Evolutionary conservation across 2,797 vertebrate genomes (phyloP), one percentile per base, ranked within the genome.

Genomic region (Tarsius wallacei): DNA sequence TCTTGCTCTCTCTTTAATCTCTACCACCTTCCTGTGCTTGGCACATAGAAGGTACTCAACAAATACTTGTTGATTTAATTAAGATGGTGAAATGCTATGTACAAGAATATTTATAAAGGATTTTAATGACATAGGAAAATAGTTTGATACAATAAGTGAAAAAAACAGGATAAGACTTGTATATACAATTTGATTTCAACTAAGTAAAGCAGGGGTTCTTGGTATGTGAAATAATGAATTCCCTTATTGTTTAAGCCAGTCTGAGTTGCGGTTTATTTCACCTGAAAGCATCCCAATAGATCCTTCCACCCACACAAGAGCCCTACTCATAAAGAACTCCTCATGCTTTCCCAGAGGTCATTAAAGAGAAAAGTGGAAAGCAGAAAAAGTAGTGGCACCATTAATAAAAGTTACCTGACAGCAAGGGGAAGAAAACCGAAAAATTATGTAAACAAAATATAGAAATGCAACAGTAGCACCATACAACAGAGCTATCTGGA

Each of bases 81-180:
- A 94, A 74, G 66, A 53, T 12, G 42, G 31, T 70, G 73, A 96
- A 93, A 87, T 8, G 4, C 21, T 77, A n/a, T 28, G 6, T 73
- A 51, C 16, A 28, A 66, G 51, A 28, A n/a, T 82, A 71, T 64
- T 71, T 94, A 61, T 53, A 49, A 85, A 96, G 78, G 17, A 82
- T 51, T 94, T 95, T 97, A 86, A 94, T 70, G 68, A 91, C 80
- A 57, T 33, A 66, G 59, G 51, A 94, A 86, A 85, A 82, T 57
- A 2, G 14, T 36, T 73, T 93, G 87, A 92, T 88, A 90, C 7
- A 95, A 33, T 66, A 94, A 93, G 22, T 63, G 21, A 74, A 91
- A 73, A 83, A 64, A 81, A 17, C 90, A 96, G 42, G 93, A 84
- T 93, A 93, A 97, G 94, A 96, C 88, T 82, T 93, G 81, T 66